These are phyloP conservation scores for Perithous albicinctus DNA, from an alignment of 2,888 invertebrate genomes.

Conservation along the genomic window DNA sequence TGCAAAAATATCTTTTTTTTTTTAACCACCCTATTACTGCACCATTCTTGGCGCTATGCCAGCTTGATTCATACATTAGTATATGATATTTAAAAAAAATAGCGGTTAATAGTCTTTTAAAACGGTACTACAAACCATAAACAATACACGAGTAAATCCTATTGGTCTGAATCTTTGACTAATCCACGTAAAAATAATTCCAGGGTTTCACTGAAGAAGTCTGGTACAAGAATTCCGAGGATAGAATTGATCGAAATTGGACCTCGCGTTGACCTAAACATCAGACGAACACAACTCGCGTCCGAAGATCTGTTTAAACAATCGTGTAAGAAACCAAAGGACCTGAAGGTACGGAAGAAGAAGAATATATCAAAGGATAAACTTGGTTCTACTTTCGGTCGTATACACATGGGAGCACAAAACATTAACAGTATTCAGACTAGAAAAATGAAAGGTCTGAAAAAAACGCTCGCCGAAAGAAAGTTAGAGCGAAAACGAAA, in stretches of 20 bases:
- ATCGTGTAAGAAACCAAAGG: constrained; percentile 92
- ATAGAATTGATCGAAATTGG: constrained; percentile 98
- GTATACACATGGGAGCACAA: constrained; percentile 97
- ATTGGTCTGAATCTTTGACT: background rate
- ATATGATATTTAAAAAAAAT: no score
- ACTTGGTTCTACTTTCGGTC: constrained; percentile 95
- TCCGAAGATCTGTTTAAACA: constrained; percentile 95
- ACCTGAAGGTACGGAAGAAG: constrained; percentile 91
- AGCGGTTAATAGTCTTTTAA: no score
- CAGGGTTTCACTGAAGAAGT: constrained; percentile 94
- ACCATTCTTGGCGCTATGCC: no score
- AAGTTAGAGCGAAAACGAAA: constrained; percentile 87
- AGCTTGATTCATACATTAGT: no score
- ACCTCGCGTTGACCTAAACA: constrained; percentile 94
- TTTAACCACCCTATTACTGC: no score
- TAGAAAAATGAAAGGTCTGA: constrained; percentile 95
- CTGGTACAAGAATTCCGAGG: constrained; percentile 94
- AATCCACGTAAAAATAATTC: constrained; percentile 26
- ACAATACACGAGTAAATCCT: background rate
- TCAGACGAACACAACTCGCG: constrained; percentile 95
- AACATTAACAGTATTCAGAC: constrained; percentile 94
- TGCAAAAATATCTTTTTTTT: no score
- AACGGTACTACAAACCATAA: background rate
- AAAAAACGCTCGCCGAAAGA: constrained; percentile 90
- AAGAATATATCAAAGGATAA: constrained; percentile 96